phyloP scores from a whole-genome alignment of 2,888 invertebrate species.

The Pecten maximus region DNA sequence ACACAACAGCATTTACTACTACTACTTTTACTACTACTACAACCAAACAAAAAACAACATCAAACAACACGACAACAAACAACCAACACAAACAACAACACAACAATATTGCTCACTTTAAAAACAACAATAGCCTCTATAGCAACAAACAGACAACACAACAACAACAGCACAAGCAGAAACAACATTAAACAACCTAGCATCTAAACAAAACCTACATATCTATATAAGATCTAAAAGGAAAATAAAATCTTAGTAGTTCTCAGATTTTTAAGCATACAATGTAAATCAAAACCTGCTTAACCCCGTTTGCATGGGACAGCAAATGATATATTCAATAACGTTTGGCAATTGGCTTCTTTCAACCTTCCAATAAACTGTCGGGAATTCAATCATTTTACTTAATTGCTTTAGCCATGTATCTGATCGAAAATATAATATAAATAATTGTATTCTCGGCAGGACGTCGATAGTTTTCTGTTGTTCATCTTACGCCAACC shows the following conservation, averaged over 20 bases:
- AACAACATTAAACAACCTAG: too few species aligned
- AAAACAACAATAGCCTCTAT: too few species aligned
- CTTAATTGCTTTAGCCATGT: constrained; percentile 19
- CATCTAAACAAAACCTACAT: too few species aligned
- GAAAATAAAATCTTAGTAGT: background rate
- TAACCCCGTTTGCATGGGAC: background rate
- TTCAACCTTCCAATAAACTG: background rate
- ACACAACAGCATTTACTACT: too few species aligned
- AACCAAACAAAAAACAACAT: too few species aligned
- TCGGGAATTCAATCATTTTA: constrained; percentile 9
- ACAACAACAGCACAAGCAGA: too few species aligned
- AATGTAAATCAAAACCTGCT: background rate
- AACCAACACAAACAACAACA: too few species aligned
- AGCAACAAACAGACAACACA: background rate
- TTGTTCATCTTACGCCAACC: background rate
- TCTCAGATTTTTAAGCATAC: background rate
- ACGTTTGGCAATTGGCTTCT: background rate
- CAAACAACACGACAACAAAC: too few species aligned
- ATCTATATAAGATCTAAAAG: too few species aligned
- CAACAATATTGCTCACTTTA: too few species aligned
- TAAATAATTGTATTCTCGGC: constrained; percentile 25
- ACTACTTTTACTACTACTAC: too few species aligned
- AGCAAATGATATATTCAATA: background rate
- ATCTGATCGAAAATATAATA: constrained; percentile 27
- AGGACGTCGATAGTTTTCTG: constrained; percentile 19